These are phyloP conservation scores for Drosophila mulleri DNA, from an alignment of 2,888 invertebrate genomes.

Conservation along the genomic window DNA sequence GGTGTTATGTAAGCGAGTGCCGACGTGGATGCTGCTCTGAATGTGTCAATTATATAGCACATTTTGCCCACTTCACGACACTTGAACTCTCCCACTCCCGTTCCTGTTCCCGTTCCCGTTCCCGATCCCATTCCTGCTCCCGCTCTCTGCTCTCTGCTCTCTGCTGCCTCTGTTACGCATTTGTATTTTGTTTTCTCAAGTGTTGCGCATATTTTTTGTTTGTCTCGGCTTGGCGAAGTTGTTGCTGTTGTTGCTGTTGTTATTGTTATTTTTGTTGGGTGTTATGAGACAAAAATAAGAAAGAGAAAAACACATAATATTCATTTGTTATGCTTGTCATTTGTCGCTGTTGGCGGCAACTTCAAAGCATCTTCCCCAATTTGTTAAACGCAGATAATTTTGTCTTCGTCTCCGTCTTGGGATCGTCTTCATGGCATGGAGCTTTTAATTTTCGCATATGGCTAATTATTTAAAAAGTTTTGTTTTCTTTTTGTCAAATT, in stretches of 20 bases:
- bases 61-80: slow-evolving; percentile 75
- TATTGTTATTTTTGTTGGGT: slow-evolving; percentile 58
- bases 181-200: slow-evolving; percentile 70
- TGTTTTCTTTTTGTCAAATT: slow-evolving; percentile 5
- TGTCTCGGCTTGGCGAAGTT: slow-evolving; percentile 6
- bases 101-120: slow-evolving; percentile 2
- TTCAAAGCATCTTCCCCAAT: slow-evolving; percentile 81
- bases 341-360: slow-evolving; percentile 77
- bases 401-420: slow-evolving; percentile 36
- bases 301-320: slow-evolving; percentile 73
- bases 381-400: slow-evolving; percentile 80
- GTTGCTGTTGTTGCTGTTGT: slow-evolving; percentile 29
- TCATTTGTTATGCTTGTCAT: slow-evolving; percentile 83
- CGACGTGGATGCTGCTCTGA: slow-evolving; percentile 29
- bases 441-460: slow-evolving; percentile 63
- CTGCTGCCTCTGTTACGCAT: slow-evolving; percentile 37
- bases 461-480: slow-evolving; percentile 58
- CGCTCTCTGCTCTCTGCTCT: slow-evolving; percentile 6
- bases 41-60: slow-evolving; percentile 78
- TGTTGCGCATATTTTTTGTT: slow-evolving; percentile 57
- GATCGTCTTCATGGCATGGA: slow-evolving; percentile 29
- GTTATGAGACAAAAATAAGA: slow-evolving; percentile 50
- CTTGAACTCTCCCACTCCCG: slow-evolving; percentile 55
- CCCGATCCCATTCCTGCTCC: slow-evolving; percentile 7
- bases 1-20: slow-evolving; percentile 52